Base-by-base conservation (phyloP, 2,797 vertebrate species). In the Corythornis leucogaster region DNA sequence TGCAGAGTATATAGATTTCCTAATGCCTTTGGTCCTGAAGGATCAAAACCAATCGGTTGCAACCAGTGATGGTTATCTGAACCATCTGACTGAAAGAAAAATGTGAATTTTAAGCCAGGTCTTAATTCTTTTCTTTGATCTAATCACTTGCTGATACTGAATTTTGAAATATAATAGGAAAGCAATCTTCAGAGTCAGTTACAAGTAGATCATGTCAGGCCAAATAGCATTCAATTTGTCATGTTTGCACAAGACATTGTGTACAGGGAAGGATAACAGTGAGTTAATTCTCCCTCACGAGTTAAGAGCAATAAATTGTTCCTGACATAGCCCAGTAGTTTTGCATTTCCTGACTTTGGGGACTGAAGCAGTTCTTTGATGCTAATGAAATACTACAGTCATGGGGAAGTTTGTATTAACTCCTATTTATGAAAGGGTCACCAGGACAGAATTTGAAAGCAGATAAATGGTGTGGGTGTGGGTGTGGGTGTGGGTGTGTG, bases 331-430 rank as follows among this genome's bases (percentile, higher is more conserved):
- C 79, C 74, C 85, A 85, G 88, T 87, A 85, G 83, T 79, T 93
- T 69, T 93, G 95, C 89, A 90, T 95, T 92, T 87, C 87, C 95
- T 69, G 77, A 62, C 93, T 94, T 93, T 51, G 79, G 85, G 89
- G 89, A 94, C 80, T 9, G 59, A 93, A 79, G 40, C 88, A 91
- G 87, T 83, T 92, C 90, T 94, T 89, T 95, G 92, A 91, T 94
- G 92, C 92, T 95, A 77, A 95, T 92, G 91, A 93, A 88, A 90
- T 80, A 81, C 71, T 91, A 62, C 93, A 92, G 81, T 91, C 73
- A 91, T 91, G 77, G 93, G 80, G 78, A 91, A 85, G 80, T 77
- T 88, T 69, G 61, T 51, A 73, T 90, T 90, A 84, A 80, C 33
- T 93, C 46, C 1, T 25, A 31, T 76, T 95, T 89, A 68, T 33